These are phyloP conservation scores for Flexamia atlantica DNA, from an alignment of 2,888 invertebrate genomes.

Conservation along the genomic window DNA sequence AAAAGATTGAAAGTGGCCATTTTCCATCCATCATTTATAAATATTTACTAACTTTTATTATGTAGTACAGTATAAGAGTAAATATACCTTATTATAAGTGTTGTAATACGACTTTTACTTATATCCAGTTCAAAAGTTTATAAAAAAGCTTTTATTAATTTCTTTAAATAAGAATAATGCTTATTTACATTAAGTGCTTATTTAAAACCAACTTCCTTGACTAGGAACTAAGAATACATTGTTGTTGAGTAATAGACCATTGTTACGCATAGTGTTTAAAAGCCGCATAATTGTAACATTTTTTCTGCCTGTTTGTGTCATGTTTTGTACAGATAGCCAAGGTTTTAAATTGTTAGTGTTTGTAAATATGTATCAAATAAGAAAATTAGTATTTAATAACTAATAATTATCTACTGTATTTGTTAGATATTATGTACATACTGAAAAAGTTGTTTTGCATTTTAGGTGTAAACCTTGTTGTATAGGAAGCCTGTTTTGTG, in stretches of 20 bases:
- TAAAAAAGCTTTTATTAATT: no score
- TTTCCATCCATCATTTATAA: no score
- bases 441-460: slow-evolving; percentile 51
- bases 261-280: slow-evolving; percentile 47
- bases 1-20: no score
- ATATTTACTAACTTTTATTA: no score
- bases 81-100: no score
- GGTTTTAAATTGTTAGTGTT: slow-evolving; percentile 62
- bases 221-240: slow-evolving; percentile 6
- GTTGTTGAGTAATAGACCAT: slow-evolving; percentile 56
- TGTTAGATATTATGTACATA: slow-evolving; percentile 51
- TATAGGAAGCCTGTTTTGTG: slow-evolving; percentile 40
- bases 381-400: slow-evolving; percentile 47
- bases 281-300: slow-evolving; percentile 40
- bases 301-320: slow-evolving; percentile 63
- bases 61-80: no score
- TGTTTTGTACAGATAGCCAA: slow-evolving; percentile 62
- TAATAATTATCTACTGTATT: slow-evolving; percentile 36
- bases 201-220: slow-evolving; percentile 37
- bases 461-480: slow-evolving; percentile 32
- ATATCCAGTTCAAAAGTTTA: no score
- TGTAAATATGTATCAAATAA: slow-evolving; percentile 62
- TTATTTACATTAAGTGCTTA: neutral
- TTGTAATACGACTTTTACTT: no score
- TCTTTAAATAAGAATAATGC: no score